Conservation (phyloP, 2,888 invertebrate species). For the Drosophila rubida region DNA sequence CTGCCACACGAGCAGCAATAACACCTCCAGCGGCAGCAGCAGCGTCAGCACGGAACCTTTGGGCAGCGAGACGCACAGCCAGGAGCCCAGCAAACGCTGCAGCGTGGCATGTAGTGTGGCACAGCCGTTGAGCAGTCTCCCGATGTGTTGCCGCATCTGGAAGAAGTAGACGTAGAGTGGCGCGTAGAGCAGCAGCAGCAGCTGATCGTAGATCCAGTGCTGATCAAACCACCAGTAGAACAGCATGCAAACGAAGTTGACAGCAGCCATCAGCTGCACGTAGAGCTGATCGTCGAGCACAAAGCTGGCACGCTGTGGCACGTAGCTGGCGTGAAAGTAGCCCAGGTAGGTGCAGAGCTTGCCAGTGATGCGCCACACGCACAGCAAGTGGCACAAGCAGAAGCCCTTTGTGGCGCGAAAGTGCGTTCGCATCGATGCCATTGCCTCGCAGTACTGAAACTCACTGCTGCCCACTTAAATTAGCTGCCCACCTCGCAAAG, state of each 20-base stretch:
- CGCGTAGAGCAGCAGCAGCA: constrained; percentile 45
- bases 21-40: constrained; percentile 36
- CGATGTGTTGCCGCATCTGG: constrained; percentile 43
- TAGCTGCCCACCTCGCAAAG: constrained; percentile 11
- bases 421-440: constrained; percentile 44
- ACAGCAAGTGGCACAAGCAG: constrained; percentile 60
- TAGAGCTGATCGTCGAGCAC: constrained; percentile 57
- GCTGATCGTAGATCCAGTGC: constrained; percentile 52
- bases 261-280: constrained; percentile 48
- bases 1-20: constrained; percentile 52
- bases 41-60: constrained; percentile 44
- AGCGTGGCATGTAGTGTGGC: constrained; percentile 29
- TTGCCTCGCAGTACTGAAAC: constrained; percentile 37
- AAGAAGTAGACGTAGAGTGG: constrained; percentile 58
- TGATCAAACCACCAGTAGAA: constrained; percentile 51
- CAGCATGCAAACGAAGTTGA: constrained; percentile 13
- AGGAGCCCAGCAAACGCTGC: constrained; percentile 36
- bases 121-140: constrained; percentile 47
- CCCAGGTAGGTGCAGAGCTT: constrained; percentile 54
- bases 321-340: constrained; percentile 53
- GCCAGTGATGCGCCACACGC: constrained; percentile 49
- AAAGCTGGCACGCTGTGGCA: constrained; percentile 22
- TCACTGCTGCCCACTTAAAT: constrained; percentile 17
- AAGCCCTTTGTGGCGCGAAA: constrained; percentile 46
- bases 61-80: constrained; percentile 50